Base-by-base conservation (phyloP, 92 coral and sea anemone species). In the Zoanthus sansibaricus region DNA sequence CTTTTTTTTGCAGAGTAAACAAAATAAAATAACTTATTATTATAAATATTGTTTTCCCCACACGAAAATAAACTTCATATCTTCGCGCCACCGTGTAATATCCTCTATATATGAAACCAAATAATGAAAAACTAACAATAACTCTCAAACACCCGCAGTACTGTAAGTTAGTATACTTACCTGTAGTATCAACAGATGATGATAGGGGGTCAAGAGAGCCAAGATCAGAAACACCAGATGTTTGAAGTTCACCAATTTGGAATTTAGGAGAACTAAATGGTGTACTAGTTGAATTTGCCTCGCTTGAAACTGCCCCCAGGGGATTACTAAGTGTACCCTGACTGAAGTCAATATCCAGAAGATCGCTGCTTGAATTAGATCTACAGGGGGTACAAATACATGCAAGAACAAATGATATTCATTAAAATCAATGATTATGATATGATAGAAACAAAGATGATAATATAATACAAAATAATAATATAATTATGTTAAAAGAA, bases 291-390 rank as follows among this genome's bases (percentile, higher is more conserved):
- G 85, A 80, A 18, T 72, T 80, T 47, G 75, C 72, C 16, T 80
- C 85, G 4, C 85, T 44, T 1, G 61, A 47, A 2, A 49, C 55
- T 14, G 55, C 42, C 2, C 4, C 58, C 18, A 18, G 21, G 16
- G 85, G 62, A 37, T 80, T 64, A 66, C 25, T 80, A 5, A 68
- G 13, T n/a, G 85, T 59, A 80, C 75, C 46, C 58, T 64, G 85
- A 46, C 85, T 80, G 75, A 80, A 80, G 85, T 80, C 85, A 46
- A 80, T 80, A 64, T 80, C 85, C 71, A 80, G 74, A 17, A 80
- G 75, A 56, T 80, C 85, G 21, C 44, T 80, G 20, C 85, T 80
- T 52, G 85, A 80, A 45, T 46, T 45, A 44, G 85, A 80, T 64
- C 85, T 80, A n/a, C 42, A 7, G 1, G 25, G n/a, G 64, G 64